These are phyloP conservation scores for Meloe dianella DNA, from an alignment of 2,888 invertebrate genomes.

Conservation along the genomic window DNA sequence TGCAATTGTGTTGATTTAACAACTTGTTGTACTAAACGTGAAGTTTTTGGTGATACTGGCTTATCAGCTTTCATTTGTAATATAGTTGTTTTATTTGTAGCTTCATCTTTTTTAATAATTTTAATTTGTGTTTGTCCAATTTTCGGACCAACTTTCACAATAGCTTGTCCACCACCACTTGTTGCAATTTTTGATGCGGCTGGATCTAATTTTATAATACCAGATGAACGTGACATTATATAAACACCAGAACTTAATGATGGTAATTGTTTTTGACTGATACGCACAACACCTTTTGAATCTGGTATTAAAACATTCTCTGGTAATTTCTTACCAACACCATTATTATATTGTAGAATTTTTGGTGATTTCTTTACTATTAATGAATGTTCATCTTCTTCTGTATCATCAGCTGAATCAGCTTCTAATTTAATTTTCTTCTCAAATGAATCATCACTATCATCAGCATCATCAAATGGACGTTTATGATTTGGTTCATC, in stretches of 20 bases:
- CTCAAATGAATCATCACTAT: constrained; percentile 56
- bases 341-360: constrained; percentile 38
- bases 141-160: constrained; percentile 61
- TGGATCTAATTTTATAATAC: constrained; percentile 74
- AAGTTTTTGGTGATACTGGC: constrained; percentile 21
- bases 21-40: constrained; percentile 15
- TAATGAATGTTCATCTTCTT: constrained; percentile 36
- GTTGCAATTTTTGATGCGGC: constrained; percentile 55
- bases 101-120: constrained; percentile 56
- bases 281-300: constrained; percentile 74
- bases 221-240: constrained; percentile 78
- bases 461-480: constrained; percentile 40
- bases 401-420: constrained; percentile 50
- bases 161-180: constrained; percentile 53
- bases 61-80: constrained; percentile 42
- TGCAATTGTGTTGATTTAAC: constrained; percentile 26
- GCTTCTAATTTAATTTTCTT: constrained; percentile 56
- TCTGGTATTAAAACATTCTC: constrained; percentile 61
- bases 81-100: constrained; percentile 41
- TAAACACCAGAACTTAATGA: constrained; percentile 70
- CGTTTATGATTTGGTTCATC: constrained; percentile 53
- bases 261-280: constrained; percentile 76
- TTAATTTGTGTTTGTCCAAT: constrained; percentile 61
- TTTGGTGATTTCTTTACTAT: constrained; percentile 28
- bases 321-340: constrained; percentile 47